These are phyloP conservation scores for Eptatretus burgeri DNA, from an alignment of 2,113 vertebrate species.

Conservation along the genomic window DNA sequence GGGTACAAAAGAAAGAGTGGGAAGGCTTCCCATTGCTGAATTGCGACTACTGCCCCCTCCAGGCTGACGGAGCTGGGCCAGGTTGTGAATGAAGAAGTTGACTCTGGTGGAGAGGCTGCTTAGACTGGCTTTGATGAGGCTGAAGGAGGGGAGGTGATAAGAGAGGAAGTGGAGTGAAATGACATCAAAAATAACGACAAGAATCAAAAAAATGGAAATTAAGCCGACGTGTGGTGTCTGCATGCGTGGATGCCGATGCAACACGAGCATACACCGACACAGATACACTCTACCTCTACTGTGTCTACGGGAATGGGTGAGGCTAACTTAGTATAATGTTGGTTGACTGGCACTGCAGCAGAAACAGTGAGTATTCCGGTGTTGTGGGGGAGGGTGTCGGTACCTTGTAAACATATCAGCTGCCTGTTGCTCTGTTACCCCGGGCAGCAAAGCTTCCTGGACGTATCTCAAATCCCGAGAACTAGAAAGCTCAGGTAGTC, in stretches of 20 bases:
- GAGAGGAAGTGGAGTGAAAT: neutral
- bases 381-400: too few relatives aligned
- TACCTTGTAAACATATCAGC: constrained; percentile 92
- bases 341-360: too few relatives aligned
- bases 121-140: constrained; percentile 79
- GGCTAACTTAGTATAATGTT: too few relatives aligned
- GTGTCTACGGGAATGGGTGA: too few relatives aligned
- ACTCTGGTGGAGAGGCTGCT: constrained; percentile 93
- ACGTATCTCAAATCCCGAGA: constrained; percentile 79
- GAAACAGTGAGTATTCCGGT: too few relatives aligned
- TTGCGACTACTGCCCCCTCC: constrained; percentile 23
- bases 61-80: constrained; percentile 86
- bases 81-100: constrained; percentile 96
- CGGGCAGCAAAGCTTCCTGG: constrained; percentile 59
- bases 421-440: constrained; percentile 63
- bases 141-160: constrained; percentile 13
- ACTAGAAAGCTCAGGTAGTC: constrained; percentile 71
- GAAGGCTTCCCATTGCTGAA: constrained; percentile 16
- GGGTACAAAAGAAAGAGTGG: constrained; percentile 45
- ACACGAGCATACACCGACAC: too few relatives aligned
- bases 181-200: neutral
- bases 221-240: neutral
- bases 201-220: neutral
- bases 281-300: too few relatives aligned
- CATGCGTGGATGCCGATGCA: too few relatives aligned